phyloP scores from a whole-genome alignment of 2,888 invertebrate species.

The Tipula confusa region DNA sequence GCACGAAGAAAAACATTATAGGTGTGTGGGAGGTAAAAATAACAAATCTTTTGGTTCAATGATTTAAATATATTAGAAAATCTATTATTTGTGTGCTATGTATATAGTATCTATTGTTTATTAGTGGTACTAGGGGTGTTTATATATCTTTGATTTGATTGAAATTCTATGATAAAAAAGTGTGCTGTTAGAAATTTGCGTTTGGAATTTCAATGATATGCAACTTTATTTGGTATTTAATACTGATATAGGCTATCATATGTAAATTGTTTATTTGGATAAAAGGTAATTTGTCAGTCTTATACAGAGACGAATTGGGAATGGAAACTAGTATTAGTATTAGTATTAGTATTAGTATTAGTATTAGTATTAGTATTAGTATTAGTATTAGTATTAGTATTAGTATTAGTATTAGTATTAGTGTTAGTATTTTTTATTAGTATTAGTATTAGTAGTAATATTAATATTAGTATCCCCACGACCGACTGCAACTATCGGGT shows the following conservation, averaged over 20 bases:
- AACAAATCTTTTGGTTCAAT: background rate
- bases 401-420: too few relatives aligned
- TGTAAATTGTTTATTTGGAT: background rate
- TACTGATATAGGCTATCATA: background rate
- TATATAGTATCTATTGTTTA: too few relatives aligned
- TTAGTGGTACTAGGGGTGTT: background rate
- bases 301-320: background rate
- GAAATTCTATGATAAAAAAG: background rate
- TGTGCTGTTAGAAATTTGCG: background rate
- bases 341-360: too few relatives aligned
- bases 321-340: background rate
- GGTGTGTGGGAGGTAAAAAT: background rate
- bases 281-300: background rate
- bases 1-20: background rate
- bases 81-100: conserved; percentile 4
- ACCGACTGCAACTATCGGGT: too few relatives aligned
- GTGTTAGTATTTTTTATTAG: too few relatives aligned
- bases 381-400: too few relatives aligned
- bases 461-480: too few relatives aligned
- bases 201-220: background rate
- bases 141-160: background rate
- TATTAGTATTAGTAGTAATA: too few relatives aligned
- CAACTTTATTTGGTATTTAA: background rate
- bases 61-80: conserved; percentile 12
- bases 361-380: too few relatives aligned